phyloP scores from a whole-genome alignment of 2,113 vertebrate species.

The Chlamydotis undulata region DNA sequence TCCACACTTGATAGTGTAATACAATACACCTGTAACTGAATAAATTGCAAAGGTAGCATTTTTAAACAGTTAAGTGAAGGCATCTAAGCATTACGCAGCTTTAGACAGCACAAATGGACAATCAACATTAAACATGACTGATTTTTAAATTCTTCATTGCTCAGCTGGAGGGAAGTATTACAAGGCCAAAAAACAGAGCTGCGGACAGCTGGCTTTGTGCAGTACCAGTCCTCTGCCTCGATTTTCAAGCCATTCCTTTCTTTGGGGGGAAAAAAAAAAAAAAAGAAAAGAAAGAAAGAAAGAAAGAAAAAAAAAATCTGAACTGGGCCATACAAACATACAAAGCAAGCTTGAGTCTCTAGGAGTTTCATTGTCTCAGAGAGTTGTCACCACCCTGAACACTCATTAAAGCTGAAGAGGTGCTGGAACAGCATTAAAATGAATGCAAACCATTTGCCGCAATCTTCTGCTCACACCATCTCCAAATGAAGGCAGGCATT shows the following conservation, averaged over 20 bases:
- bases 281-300: neutral
- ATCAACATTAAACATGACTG: conserved; percentile 58
- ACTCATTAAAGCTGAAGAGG: conserved; percentile 80
- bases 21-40: neutral
- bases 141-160: conserved; percentile 61
- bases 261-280: neutral
- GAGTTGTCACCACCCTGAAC: conserved; percentile 73
- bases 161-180: conserved; percentile 59
- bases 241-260: conserved; percentile 66
- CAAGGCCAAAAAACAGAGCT: conserved; percentile 63
- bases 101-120: conserved; percentile 27
- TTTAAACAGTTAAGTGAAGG: conserved; percentile 11
- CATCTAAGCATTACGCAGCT: neutral
- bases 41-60: neutral
- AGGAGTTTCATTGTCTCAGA: conserved; percentile 74
- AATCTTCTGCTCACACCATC: conserved; percentile 77
- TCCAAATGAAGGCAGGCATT: conserved; percentile 86
- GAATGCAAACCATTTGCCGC: conserved; percentile 78
- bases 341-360: conserved; percentile 63
- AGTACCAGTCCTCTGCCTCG: conserved; percentile 33
- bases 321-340: conserved; percentile 32
- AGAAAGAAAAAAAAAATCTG: neutral
- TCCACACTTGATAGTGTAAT: neutral
- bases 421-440: conserved; percentile 75
- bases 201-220: conserved; percentile 66